Base-by-base conservation (phyloP, 2,888 invertebrate genomes). In the Deilephila elpenor region DNA sequence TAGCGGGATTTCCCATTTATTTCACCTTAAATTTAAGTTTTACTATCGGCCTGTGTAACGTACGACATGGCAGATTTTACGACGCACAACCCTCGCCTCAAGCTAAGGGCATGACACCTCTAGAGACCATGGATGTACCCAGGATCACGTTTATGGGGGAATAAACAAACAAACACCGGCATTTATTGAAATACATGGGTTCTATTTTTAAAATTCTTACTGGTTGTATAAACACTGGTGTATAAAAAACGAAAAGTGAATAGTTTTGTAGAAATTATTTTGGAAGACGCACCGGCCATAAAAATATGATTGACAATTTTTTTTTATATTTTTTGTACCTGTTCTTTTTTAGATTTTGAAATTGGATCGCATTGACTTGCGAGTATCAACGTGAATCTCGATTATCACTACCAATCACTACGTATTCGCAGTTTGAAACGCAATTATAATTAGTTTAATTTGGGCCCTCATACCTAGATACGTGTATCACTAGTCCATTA, bases 71-170 rank as follows among this genome's bases (percentile, higher is more conserved):
- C 67, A 19, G 51, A 25, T 67, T 67, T 67, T 67, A 67, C 67
- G 67, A 67, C 25, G 44, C 25, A 44, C 67, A 67, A 25, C 51
- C 67, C 67, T 67, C 67, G 20, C 17, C 20, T 25, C n/a, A n/a
- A 5, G 19, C 56, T 56, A n/a, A 56, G 56, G 56, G 44, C 44
- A 44, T 64, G 64, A 67, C 67, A 51, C 44, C 67, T 67, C 67
- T 67, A 51, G 67, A 51, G 67, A 17, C 64, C 51, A 67, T 67
- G 67, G 20, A 7, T 51, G 67, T 67, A 67, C 6, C 67, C 25
- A 67, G 67, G 67, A 67, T 51, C 11, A 44, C 51, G 67, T 67
- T 67, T 67, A 67, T 67, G 25, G 67, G 64, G 67, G 67, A 51
- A 67, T 67, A 67, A 67, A 67, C 37, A 20, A 67, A 67, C 37